Evolutionary conservation across 2,888 invertebrate genomes (phyloP), one percentile per base, ranked within the genome.

Genomic region (Dryadula phaetusa): DNA sequence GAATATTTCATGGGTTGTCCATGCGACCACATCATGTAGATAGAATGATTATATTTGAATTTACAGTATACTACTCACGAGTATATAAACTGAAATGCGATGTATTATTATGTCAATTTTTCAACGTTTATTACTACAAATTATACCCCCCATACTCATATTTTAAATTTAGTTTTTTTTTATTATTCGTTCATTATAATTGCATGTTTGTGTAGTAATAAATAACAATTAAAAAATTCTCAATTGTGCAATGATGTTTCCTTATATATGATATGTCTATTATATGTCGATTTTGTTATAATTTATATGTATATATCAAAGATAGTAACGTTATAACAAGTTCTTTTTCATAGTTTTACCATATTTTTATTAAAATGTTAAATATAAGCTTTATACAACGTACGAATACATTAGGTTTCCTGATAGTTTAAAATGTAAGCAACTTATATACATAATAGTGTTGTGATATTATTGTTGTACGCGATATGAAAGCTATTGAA

Each of bases 401-500:
- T n/a, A n/a, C n/a, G n/a, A n/a, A n/a, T n/a, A n/a, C n/a, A n/a
- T 1, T 49, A 49, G 16, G 3, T 28, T n/a, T n/a, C 7, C 6
- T 7, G 12, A 34, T 37, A 20, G 12, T 14, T 37, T 32, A 34
- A 54, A 37, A 54, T 49, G 16, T n/a, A 32, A 37, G 18, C n/a
- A n/a, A 56, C 20, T 56, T 52, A 14, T 22, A 37, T 54, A 37
- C 20, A 54, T 37, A 37, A 54, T 56, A 32, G 28, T 28, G 18
- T 60, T 46, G 28, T 60, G 18, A 46, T 60, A 28, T 56, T 47
- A 56, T 25, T 56, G 52, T 53, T 44, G 54, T 34, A n/a, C 37
- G 37, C 37, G 64, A 56, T 56, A 64, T 62, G 52, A 62, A 62
- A 46, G 53, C 62, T 54, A 66, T 54, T 54, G 66, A 62, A 62